Percentiles rank a stretch among this genome's conserved stretches.
Conservation (phyloP, 2,113 vertebrate species). For the Erpornis zantholeuca region DNA sequence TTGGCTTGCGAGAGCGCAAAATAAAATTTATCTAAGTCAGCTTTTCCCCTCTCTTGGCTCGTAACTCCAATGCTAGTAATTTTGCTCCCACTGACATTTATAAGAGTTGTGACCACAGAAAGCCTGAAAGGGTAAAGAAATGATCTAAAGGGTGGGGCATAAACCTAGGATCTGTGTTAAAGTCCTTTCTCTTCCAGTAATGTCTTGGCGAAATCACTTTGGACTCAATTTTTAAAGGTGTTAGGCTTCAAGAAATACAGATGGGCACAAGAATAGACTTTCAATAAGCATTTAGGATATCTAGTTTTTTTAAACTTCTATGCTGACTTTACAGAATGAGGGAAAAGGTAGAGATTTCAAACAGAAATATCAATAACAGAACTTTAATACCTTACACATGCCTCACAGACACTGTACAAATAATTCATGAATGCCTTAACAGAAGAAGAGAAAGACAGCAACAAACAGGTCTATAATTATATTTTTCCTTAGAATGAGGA, state of each 20-base stretch:
- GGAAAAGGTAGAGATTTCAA: not conserved
- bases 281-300: not conserved
- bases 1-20: constrained; percentile 13
- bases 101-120: not conserved
- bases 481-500: not conserved
- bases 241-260: not conserved
- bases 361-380: not conserved
- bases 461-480: not conserved
- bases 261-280: not conserved
- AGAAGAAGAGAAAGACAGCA: not conserved
- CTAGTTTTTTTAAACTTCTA: not conserved
- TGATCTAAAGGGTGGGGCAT: not conserved
- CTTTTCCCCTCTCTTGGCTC: not conserved
- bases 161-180: not conserved
- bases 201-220: not conserved
- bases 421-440: not conserved
- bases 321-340: not conserved
- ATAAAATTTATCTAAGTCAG: constrained; percentile 26
- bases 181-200: not conserved
- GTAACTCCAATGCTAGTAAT: constrained; percentile 18
- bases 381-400: not conserved
- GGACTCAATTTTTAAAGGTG: not conserved
- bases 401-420: not conserved
- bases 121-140: not conserved
- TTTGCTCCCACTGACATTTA: constrained; percentile 4